phyloP scores from a whole-genome alignment of 2,888 invertebrate genomes.

The Elegia similella region DNA sequence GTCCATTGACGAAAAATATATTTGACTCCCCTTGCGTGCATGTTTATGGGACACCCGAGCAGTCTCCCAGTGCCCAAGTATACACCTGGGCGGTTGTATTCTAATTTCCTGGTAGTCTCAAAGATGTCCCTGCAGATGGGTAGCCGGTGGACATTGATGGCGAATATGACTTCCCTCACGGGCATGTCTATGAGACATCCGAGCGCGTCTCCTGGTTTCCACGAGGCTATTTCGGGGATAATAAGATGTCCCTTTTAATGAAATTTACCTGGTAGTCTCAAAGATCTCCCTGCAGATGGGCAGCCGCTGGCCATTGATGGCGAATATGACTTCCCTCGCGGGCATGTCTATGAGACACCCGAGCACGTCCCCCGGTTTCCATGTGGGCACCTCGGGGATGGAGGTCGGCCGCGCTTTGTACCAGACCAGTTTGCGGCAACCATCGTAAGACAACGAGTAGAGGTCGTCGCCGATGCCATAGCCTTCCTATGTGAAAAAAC shows the following conservation, averaged over 20 bases:
- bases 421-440: constrained; percentile 95
- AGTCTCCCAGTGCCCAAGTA: too few species aligned
- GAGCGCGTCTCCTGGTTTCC: constrained; percentile 92
- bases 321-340: constrained; percentile 88
- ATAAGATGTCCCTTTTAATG: too few species aligned
- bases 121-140: constrained; percentile 88
- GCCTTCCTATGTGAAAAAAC: constrained; percentile 85
- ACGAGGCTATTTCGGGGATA: constrained; percentile 77
- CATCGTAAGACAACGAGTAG: constrained; percentile 95
- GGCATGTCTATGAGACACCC: constrained; percentile 92
- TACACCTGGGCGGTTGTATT: too few species aligned
- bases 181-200: constrained; percentile 92
- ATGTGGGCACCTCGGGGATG: constrained; percentile 81
- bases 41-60: too few species aligned
- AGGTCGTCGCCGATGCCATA: constrained; percentile 97
- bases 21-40: constrained; percentile 81
- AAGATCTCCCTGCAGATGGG: constrained; percentile 88
- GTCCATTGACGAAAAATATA: constrained; percentile 93
- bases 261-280: constrained; percentile 85
- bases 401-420: constrained; percentile 88
- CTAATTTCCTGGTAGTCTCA: constrained; percentile 87
- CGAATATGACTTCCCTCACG: constrained; percentile 88
- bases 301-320: constrained; percentile 89
- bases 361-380: constrained; percentile 92
- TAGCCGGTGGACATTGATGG: constrained; percentile 89